Percentiles rank a stretch among this genome's conserved stretches.
phyloP scores from a whole-genome alignment of 1,140 invertebrate species.

The Cydia fagiglandana region DNA sequence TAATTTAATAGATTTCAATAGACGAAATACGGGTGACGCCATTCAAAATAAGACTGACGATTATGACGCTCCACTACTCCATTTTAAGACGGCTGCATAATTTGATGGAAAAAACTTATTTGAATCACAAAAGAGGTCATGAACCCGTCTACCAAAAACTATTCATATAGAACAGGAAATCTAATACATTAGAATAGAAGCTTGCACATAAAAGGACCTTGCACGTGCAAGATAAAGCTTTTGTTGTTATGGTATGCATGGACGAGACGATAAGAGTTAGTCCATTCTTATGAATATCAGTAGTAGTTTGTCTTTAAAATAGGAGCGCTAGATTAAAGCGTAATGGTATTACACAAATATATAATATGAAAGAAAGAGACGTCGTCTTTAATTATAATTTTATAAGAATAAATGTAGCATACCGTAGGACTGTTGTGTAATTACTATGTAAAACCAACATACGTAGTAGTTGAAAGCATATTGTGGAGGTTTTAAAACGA shows the following conservation, averaged over 20 bases:
- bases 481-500: too few species aligned
- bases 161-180: constrained; percentile 24
- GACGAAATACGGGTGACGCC: neutral
- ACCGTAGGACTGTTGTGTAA: too few species aligned
- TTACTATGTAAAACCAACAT: too few species aligned
- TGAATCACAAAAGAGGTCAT: constrained; percentile 19
- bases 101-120: neutral
- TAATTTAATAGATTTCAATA: constrained; percentile 1
- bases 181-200: constrained; percentile 21
- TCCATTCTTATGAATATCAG: neutral
- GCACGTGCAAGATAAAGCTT: constrained; percentile 20
- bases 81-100: constrained; percentile 7
- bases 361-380: too few species aligned
- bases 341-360: too few species aligned
- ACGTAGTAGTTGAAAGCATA: too few species aligned
- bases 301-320: neutral
- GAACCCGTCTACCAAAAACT: constrained; percentile 16
- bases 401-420: too few species aligned
- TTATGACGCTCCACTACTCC: neutral
- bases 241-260: neutral
- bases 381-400: too few species aligned
- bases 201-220: neutral
- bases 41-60: neutral
- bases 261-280: neutral
- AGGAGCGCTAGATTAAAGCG: too few species aligned